Evolutionary conservation across 1,140 invertebrate genomes (phyloP), one percentile per base, ranked within the genome.

Genomic region (Drosophila nannoptera): DNA sequence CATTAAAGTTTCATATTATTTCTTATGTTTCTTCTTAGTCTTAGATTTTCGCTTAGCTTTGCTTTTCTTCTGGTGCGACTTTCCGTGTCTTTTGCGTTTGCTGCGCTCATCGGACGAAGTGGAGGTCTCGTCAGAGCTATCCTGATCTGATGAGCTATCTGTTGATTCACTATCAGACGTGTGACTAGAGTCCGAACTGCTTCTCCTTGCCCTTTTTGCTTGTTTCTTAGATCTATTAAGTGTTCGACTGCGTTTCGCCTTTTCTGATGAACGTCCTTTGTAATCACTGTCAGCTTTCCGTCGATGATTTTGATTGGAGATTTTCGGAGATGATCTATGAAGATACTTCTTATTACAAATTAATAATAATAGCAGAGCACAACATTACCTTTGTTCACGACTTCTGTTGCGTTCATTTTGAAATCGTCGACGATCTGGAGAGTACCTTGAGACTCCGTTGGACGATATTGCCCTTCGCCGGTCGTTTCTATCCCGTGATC

Each of bases 21-120:
- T 82, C 4, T 58, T 68, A 46, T 71, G 68, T 48, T 81, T 87
- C 36, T 71, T 87, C 46, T 87, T 78, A 0, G 78, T 72, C 42
- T 87, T 87, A 38, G 66, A 64, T 42, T 73, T 83, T 32, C 67
- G 70, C 14, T 78, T 88, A 2, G 77, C 14, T 7, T 74, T 78
- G 6, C 43, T 22, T 4, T 65, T 69, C 32, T 84, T 76, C 9
- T 58, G 33, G 32, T 72, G 76, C 2, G 70, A 54, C 14, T 78
- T 78, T 14, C 58, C 74, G 29, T 9, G 68, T 16, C 53, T 84
- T 22, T 71, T 80, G 38, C 53, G 80, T 32, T 81, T 86, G 7
- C 52, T 65, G 9, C 62, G 81, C 7, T 81, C 74, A 11, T 81
- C 68, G 0, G 78, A 75, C 5, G 73, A 78, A 4, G 59, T 29